Base-by-base conservation (phyloP, 2,113 vertebrate species). In the Menura novaehollandiae region DNA sequence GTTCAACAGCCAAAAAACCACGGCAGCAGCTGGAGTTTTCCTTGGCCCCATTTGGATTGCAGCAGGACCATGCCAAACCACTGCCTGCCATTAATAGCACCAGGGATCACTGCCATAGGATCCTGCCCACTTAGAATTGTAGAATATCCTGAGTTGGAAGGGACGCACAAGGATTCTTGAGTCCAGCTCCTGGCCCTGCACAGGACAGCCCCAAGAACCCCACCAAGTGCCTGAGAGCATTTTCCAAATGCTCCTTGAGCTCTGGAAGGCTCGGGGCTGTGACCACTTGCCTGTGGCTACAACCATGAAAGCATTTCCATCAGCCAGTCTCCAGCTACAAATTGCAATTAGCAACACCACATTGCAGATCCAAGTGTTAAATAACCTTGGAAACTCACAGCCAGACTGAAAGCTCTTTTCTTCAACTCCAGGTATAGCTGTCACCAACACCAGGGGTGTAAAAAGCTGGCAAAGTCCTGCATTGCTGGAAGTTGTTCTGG, bases 11-110 rank as follows among this genome's bases (percentile, higher is more conserved):
- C 46, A 85, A 46, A 27, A 41, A 49, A 4, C 7, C 28, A 16
- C 0, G 0, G n/a, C 2, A 9, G 78, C 37, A 68, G 49, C 16
- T 67, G 71, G 14, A 73, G 33, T 1, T 41, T 10, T 52, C n/a
- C 26, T 18, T 39, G 53, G 35, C 13, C 53, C 33, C 39, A 0
- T 12, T 2, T 4, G 15, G 26, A 9, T 3, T 15, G 10, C 62
- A 86, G 89, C 58, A 76, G 87, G 47, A 39, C 30, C 17, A 1
- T 17, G 22, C 5, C 72, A 37, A 69, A 32, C 10, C 35, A 6
- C 12, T 39, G 21, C 44, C 35, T 67, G 32, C 8, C 33, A 2
- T 11, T 4, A 12, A 19, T 0, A 4, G 23, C 30, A 2, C 72
- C 8, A 10, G 0, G 1, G 33, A 21, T 44, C 21, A 2, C 20